Evolutionary conservation across 1,140 invertebrate genomes (phyloP).

Genomic region (Helicoverpa armigera): DNA sequence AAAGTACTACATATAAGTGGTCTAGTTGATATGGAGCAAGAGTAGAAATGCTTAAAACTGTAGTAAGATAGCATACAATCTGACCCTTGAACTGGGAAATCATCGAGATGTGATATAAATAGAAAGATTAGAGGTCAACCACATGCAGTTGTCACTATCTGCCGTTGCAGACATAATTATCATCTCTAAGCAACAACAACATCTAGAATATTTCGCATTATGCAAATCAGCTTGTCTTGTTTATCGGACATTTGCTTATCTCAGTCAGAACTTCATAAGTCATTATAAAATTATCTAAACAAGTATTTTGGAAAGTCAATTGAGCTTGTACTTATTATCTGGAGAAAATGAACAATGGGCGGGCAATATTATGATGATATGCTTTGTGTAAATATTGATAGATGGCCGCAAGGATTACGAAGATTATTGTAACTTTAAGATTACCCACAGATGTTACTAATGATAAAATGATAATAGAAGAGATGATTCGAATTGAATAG

Average conservation of each 20-base stretch:
- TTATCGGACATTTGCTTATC: conserved; percentile 6
- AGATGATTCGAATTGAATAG: no score
- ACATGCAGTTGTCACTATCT: not conserved
- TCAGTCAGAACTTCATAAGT: no score
- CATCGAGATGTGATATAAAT: not conserved
- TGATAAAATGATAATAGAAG: no score
- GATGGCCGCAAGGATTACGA: no score
- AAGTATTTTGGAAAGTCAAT: no score
- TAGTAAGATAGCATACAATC: not conserved
- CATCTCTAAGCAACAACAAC: conserved; percentile 1
- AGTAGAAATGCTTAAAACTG: not conserved
- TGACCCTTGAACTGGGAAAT: not conserved
- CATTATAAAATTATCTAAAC: not conserved
- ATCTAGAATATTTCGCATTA: conserved; percentile 14
- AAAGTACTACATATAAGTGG: not conserved
- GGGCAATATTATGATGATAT: no score
- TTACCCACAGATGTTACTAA: no score
- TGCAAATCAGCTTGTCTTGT: not conserved
- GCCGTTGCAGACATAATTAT: not conserved
- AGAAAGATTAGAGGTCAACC: not conserved
- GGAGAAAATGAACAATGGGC: no score
- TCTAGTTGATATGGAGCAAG: no score
- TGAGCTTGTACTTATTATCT: no score
- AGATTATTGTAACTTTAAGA: no score
- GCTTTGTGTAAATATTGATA: no score